Conservation (phyloP, 2,888 invertebrate genomes). For the Lochmaea capreae region DNA sequence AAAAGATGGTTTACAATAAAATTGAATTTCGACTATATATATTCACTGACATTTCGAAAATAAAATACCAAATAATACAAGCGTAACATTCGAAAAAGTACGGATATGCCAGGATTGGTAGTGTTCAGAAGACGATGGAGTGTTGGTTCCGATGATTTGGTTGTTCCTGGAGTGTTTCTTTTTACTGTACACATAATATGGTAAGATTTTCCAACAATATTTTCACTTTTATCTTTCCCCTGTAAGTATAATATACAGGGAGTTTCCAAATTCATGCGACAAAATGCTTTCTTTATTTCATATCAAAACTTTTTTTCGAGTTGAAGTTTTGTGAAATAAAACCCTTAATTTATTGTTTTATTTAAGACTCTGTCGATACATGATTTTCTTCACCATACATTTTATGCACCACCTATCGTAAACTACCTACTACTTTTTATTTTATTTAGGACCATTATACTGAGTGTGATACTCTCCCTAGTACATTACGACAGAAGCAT, state of each 20-base stretch:
- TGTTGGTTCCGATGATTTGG: conserved; percentile 89
- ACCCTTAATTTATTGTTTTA: no score
- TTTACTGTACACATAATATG: conserved; percentile 81
- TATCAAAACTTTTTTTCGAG: no score
- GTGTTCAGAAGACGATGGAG: conserved; percentile 88
- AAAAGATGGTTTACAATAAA: conserved; percentile 14
- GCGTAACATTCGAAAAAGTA: conserved; percentile 20
- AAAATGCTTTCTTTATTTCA: no score
- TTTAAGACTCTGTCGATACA: no score
- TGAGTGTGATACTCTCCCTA: conserved; percentile 70
- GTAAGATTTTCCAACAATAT: conserved; percentile 67
- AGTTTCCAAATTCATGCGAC: no score
- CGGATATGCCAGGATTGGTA: conserved; percentile 84
- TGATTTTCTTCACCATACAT: no score
- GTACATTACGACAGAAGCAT: conserved; percentile 69
- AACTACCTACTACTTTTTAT: conserved; percentile 27
- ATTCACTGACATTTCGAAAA: conserved; percentile 17
- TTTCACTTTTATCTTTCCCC: no score
- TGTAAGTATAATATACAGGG: no score
- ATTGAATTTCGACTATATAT: conserved; percentile 3
- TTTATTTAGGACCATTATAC: conserved; percentile 72
- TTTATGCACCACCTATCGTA: no score
- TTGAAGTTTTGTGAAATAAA: no score
- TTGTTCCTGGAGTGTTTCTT: conserved; percentile 84
- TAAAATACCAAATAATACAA: conserved; percentile 8